These are phyloP conservation scores for Alouatta palliata DNA, from an alignment of 2,113 vertebrate genomes.

Conservation along the genomic window DNA sequence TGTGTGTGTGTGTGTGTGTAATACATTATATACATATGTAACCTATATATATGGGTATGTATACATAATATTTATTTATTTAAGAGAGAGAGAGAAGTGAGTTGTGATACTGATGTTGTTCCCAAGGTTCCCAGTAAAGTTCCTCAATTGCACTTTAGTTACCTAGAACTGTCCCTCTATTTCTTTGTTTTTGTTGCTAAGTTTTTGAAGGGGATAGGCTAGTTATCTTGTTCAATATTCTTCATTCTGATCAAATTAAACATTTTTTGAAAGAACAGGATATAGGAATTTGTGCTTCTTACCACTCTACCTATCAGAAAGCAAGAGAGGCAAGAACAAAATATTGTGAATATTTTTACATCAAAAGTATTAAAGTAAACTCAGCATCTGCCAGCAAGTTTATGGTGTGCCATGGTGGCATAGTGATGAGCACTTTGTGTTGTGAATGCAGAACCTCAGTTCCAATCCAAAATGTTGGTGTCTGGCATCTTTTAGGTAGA, in stretches of 20 bases:
- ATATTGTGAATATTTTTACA: too few relatives aligned
- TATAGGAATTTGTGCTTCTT: neutral
- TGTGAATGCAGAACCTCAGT: conserved; percentile 51
- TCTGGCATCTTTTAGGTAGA: rapidly evolving
- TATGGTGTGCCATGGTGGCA: neutral
- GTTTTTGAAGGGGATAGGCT: neutral
- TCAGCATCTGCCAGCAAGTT: neutral
- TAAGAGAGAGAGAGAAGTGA: neutral
- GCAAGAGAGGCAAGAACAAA: neutral
- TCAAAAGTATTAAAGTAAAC: neutral
- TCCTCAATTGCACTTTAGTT: neutral
- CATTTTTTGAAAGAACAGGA: neutral
- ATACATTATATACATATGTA: too few relatives aligned
- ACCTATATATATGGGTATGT: too few relatives aligned
- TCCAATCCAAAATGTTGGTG: conserved; percentile 58
- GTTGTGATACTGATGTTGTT: neutral
- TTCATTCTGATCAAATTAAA: neutral
- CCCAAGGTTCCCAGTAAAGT: neutral
- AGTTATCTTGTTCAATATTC: neutral
- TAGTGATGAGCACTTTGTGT: conserved; percentile 25
- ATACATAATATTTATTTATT: too few relatives aligned
- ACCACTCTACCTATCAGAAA: neutral
- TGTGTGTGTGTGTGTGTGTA: too few relatives aligned
- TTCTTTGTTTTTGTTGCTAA: neutral
- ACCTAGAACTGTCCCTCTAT: neutral